Evolutionary conservation across 2,888 invertebrate genomes (phyloP).

Genomic region (Cephus spinipes): DNA sequence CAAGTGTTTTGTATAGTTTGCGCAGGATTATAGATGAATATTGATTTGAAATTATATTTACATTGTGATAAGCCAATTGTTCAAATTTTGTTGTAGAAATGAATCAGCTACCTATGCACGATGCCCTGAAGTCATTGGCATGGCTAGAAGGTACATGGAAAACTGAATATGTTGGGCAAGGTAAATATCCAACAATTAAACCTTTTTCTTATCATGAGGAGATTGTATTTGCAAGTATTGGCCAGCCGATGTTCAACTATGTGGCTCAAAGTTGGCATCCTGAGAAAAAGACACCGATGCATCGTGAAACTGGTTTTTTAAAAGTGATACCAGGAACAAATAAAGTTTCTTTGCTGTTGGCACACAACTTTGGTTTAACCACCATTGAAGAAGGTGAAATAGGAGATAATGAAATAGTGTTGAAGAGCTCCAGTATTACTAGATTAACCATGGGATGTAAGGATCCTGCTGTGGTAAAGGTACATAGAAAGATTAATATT

Average conservation of each 20-base stretch:
- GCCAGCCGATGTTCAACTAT: constrained; percentile 74
- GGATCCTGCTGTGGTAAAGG: constrained; percentile 68
- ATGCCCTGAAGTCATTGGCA: constrained; percentile 69
- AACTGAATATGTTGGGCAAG: constrained; percentile 67
- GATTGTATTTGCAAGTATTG: constrained; percentile 71
- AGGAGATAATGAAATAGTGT: constrained; percentile 50
- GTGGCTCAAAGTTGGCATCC: constrained; percentile 69
- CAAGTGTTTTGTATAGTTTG: neutral
- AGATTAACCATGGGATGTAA: constrained; percentile 69
- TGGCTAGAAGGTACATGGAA: constrained; percentile 75
- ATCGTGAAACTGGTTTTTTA: constrained; percentile 74
- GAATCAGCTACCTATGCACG: constrained; percentile 59
- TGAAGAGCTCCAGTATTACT: constrained; percentile 68
- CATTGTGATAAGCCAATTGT: neutral
- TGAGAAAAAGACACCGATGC: constrained; percentile 71
- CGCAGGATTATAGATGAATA: neutral
- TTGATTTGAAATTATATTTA: neutral
- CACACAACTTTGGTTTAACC: constrained; percentile 74
- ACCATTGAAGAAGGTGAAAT: constrained; percentile 72
- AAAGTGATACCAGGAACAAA: constrained; percentile 71
- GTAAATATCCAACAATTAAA: constrained; percentile 71
- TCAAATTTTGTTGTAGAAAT: constrained; percentile 31
- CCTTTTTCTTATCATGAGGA: constrained; percentile 72
- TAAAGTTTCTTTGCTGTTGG: constrained; percentile 69
- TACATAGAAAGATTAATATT: constrained; percentile 26